phyloP scores from a whole-genome alignment of 2,888 invertebrate species.

The Chloroclysta siterata region DNA sequence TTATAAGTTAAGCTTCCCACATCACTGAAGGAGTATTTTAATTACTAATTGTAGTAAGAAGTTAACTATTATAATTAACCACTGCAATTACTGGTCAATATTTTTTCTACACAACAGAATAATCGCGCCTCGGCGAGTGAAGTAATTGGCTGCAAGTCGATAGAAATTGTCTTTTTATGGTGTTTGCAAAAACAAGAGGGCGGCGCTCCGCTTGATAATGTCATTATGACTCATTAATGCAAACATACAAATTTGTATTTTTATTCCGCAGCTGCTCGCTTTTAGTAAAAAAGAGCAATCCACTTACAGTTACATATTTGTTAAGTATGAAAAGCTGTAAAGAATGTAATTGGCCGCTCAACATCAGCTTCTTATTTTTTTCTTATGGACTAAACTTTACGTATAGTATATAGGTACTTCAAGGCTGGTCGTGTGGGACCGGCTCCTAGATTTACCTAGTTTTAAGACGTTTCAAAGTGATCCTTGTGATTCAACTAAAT shows the following conservation, averaged over 20 bases:
- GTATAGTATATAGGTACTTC: too few species aligned
- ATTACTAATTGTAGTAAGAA: background rate
- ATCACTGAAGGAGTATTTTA: background rate
- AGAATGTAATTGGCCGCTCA: too few species aligned
- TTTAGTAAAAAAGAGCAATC: background rate
- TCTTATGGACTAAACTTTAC: too few species aligned
- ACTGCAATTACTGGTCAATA: slow-evolving; percentile 17
- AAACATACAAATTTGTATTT: slow-evolving; percentile 1
- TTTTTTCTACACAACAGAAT: slow-evolving; percentile 28
- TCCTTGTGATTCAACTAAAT: too few species aligned
- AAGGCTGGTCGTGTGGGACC: too few species aligned
- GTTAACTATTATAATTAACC: slow-evolving; percentile 2
- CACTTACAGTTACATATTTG: too few species aligned
- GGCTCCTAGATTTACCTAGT: too few species aligned
- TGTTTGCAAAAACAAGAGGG: slow-evolving; percentile 10
- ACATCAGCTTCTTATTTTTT: too few species aligned
- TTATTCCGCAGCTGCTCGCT: background rate
- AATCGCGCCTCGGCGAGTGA: slow-evolving; percentile 25
- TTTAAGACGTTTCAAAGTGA: too few species aligned
- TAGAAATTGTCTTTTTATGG: slow-evolving; percentile 24
- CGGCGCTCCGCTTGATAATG: slow-evolving; percentile 10
- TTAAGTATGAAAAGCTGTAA: too few species aligned
- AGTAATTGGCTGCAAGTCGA: slow-evolving; percentile 29
- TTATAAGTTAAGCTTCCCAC: background rate
- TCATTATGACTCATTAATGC: slow-evolving; percentile 18